Evolutionary conservation across 2,113 vertebrate genomes (phyloP).

Genomic region (Poeciliopsis prolifica): DNA sequence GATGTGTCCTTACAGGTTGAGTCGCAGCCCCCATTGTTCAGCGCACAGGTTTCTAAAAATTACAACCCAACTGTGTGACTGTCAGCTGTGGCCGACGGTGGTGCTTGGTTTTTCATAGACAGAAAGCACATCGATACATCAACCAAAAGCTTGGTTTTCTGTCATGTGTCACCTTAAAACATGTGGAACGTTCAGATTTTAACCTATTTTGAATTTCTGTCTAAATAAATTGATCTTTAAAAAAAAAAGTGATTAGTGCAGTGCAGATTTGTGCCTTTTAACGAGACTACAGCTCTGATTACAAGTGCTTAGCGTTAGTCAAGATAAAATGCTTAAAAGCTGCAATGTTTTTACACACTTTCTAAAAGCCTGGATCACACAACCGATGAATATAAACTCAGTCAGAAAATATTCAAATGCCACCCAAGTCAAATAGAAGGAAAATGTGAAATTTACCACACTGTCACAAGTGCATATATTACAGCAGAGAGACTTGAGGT

Average conservation of each 20-base stretch:
- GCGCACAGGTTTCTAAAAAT: slow-evolving; percentile 91
- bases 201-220: not conserved
- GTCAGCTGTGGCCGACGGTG: not conserved
- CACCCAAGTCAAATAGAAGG: slow-evolving; percentile 53
- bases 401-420: slow-evolving; percentile 51
- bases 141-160: not conserved
- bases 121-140: not conserved
- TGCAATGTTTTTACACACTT: slow-evolving; percentile 24
- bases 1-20: slow-evolving; percentile 97
- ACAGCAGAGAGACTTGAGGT: slow-evolving; percentile 53
- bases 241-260: not conserved
- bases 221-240: not conserved
- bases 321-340: slow-evolving; percentile 25
- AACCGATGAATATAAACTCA: slow-evolving; percentile 53
- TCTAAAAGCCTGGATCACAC: slow-evolving; percentile 47
- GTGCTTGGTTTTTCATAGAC: not conserved
- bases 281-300: not conserved
- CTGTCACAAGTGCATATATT: slow-evolving; percentile 76
- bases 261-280: not conserved
- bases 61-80: slow-evolving; percentile 2
- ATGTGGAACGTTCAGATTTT: not conserved
- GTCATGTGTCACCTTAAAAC: not conserved
- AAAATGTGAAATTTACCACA: slow-evolving; percentile 80
- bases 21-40: slow-evolving; percentile 97
- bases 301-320: not conserved